Base-by-base conservation (phyloP, 2,113 vertebrate genomes). In the Agapornis roseicollis region DNA sequence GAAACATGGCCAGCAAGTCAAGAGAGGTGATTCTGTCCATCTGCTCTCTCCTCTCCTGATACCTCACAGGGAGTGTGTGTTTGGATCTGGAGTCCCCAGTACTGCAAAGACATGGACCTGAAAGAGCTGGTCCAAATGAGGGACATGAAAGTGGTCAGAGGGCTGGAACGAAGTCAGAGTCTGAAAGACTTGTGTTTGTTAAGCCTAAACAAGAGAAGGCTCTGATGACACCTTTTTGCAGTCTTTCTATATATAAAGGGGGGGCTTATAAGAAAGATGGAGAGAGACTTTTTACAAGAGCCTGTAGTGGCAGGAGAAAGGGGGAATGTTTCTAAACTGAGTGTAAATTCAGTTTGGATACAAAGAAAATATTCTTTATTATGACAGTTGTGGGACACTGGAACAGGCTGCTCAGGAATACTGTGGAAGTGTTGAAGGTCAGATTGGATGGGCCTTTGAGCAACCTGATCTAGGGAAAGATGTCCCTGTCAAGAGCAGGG, bases 1-100 rank as follows among this genome's bases (percentile, higher is more conserved):
- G 41, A 46, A 72, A 19, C 0, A 0, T 17, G 35, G 20, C 5
- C 33, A 61, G 41, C 11, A 66, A 6, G 20, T 39, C 0, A 0
- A 68, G 15, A 25, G 23, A 91, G 11, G 13, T 11, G 19, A 44
- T 44, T 66, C 28, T 71, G 8, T 19, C 10, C 9, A 17, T 76
- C 28, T 27, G 9, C 27, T 60, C 15, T 55, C 35, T 10, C 9
- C 2, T 80, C 10, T 31, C 13, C 11, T 66, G 69, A 80, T 41
- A 71, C 23, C 13, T 23, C n/a, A 76, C 9, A 7, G 11, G 25
- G 44, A 42, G 7, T 23, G 41, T 15, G 10, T 24, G 10, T 13
- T 37, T 5, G 17, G 33, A 35, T 58, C 33, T 35, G 33, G 22
- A 58, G 22, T 16, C 33, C 22, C 13, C 33, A 58, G 33, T 58